Conservation (phyloP, 2,888 invertebrate genomes). For the Eumacrocentrus americanus region DNA sequence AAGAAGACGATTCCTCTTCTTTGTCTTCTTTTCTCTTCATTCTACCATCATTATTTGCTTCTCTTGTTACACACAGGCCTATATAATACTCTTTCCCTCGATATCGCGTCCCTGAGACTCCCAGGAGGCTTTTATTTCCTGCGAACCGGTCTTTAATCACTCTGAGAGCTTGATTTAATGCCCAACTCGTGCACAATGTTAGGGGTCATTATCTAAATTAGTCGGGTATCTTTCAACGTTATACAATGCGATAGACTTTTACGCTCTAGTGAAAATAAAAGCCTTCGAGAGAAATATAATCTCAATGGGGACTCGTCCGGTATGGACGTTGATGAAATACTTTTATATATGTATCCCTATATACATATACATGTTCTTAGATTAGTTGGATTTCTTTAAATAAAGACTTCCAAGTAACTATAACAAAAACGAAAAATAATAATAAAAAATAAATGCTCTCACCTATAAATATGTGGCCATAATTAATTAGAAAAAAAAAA, state of each 20-base stretch:
- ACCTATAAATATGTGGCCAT: too few relatives aligned
- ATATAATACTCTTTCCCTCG: background rate
- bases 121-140: slow-evolving; percentile 13
- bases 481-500: too few relatives aligned
- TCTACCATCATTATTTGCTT: background rate
- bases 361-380: slow-evolving; percentile 2
- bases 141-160: slow-evolving; percentile 35
- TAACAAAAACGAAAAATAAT: too few relatives aligned
- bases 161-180: slow-evolving; percentile 19
- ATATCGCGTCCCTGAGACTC: slow-evolving; percentile 3
- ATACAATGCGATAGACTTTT: slow-evolving; percentile 15
- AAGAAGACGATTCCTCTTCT: background rate
- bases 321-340: background rate
- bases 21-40: background rate
- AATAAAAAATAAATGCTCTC: too few relatives aligned
- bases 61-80: background rate
- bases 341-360: too few relatives aligned
- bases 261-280: background rate
- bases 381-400: too few relatives aligned
- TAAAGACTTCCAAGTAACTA: too few relatives aligned
- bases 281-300: background rate
- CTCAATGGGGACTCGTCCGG: slow-evolving; percentile 10
- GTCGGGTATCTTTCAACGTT: slow-evolving; percentile 32
- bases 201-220: slow-evolving; percentile 36
- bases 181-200: slow-evolving; percentile 28